A percentile compares a stretch with the other conserved stretches of the same genome.
phyloP scores from a whole-genome alignment of 2,113 vertebrate species.

The Jaculus jaculus region DNA sequence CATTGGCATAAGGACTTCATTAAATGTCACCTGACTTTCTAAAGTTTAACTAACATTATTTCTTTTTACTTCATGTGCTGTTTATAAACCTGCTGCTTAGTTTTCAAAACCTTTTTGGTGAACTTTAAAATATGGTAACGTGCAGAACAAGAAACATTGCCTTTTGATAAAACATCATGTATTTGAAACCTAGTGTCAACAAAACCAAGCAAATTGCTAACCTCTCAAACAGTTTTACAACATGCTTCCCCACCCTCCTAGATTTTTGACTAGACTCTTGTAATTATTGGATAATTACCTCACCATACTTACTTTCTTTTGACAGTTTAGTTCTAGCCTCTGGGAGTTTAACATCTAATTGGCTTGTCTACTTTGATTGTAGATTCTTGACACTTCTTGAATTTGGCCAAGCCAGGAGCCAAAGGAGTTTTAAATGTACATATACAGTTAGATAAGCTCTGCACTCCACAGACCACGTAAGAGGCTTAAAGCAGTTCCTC shows the following conservation, averaged over 20 bases:
- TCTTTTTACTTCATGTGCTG: neutral
- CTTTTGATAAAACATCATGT: conserved; percentile 42
- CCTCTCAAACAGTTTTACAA: conserved; percentile 64
- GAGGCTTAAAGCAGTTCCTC: neutral
- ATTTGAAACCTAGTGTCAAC: conserved; percentile 35
- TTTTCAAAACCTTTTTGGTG: neutral
- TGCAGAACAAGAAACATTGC: neutral
- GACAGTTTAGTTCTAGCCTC: conserved; percentile 61
- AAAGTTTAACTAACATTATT: neutral
- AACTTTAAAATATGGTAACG: neutral
- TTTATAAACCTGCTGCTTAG: neutral
- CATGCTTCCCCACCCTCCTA: conserved; percentile 15
- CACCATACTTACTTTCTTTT: conserved; percentile 46
- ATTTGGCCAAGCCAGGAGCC: conserved; percentile 38
- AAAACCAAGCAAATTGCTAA: conserved; percentile 65
- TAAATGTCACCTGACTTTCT: conserved; percentile 11
- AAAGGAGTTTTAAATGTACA: conserved; percentile 2
- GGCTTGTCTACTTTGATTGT: conserved; percentile 46
- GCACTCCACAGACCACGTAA: conserved; percentile 9
- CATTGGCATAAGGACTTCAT: neutral
- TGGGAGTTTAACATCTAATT: conserved; percentile 66
- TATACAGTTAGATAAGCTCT: neutral
- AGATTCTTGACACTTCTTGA: conserved; percentile 49
- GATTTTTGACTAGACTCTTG: conserved; percentile 61
- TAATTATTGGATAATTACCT: conserved; percentile 67